Evolutionary conservation across 2,888 invertebrate species (phyloP), one percentile per base, ranked within the genome.

Genomic region (Eumerus sabulonum): DNA sequence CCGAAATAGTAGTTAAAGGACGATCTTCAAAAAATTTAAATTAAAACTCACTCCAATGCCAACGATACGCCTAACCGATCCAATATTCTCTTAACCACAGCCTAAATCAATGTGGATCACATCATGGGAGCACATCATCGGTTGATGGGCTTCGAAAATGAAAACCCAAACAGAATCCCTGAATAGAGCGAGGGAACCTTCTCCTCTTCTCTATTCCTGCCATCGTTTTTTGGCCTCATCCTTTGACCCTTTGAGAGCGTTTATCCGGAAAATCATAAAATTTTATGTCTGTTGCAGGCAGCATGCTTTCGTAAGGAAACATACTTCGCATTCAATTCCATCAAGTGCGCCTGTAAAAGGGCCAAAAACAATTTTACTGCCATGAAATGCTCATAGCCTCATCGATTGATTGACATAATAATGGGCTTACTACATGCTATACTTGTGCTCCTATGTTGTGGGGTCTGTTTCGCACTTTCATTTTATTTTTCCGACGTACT

Each of bases 331-430:
- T 51, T 72, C 62, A 47, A 77, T 72, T 72, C 67, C 60, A 40
- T 72, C 76, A 72, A 77, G 72, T 67, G 56, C 48, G 27, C 56
- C 66, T 66, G 62, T 76, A 76, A 76, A 76, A 72, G 51, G 66
- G 72, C 62, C 67, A 67, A 62, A 72, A 67, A 62, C 72, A 72
- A 57, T 77, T 60, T 72, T 19, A 16, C 36, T 13, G 40, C 9
- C 62, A 42, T 40, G 51, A 40, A 56, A 57, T 57, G 51, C 47
- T 35, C 67, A 36, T 48, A 62, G 47, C 51, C 56, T 60, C 40
- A 67, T 67, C 72, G 72, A 72, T 72, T 62, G 66, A 77, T 62
- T 72, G 67, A 62, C 56, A 67, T 42, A 67, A 62, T 77, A 72
- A 67, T 77, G 76, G 56, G 35, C 53, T 51, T 12, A 38, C 35